These are phyloP conservation scores for Diploptera punctata DNA, from an alignment of 2,888 invertebrate genomes.

Conservation along the genomic window DNA sequence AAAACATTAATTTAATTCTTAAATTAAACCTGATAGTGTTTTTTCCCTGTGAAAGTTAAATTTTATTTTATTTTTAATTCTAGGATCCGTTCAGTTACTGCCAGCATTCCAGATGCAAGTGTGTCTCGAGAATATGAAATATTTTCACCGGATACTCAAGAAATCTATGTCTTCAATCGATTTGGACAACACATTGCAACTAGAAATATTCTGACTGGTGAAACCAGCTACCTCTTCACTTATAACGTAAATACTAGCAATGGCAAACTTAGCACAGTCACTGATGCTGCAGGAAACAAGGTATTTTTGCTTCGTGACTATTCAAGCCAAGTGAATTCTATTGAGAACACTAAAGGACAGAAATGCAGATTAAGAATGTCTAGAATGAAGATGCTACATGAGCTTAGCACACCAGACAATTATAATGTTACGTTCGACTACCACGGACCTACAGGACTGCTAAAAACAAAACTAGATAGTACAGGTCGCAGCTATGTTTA, in stretches of 20 bases:
- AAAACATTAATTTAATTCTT: too few species aligned
- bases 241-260: constrained; percentile 97
- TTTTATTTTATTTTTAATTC: constrained; percentile 41
- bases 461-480: constrained; percentile 88
- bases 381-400: constrained; percentile 89
- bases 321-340: constrained; percentile 89
- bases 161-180: constrained; percentile 90
- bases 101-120: constrained; percentile 87
- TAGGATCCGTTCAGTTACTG: constrained; percentile 85
- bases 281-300: constrained; percentile 86
- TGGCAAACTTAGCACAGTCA: constrained; percentile 92
- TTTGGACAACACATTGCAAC: constrained; percentile 96
- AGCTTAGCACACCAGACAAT: constrained; percentile 90
- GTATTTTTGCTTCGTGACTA: constrained; percentile 84
- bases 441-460: constrained; percentile 85
- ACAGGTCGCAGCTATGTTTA: constrained; percentile 92
- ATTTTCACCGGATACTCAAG: constrained; percentile 93
- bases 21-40: too few species aligned
- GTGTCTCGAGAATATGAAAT: constrained; percentile 89
- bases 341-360: constrained; percentile 92
- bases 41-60: too few species aligned
- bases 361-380: constrained; percentile 92
- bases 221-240: constrained; percentile 90
- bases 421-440: constrained; percentile 95
- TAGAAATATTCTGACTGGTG: constrained; percentile 93